Evolutionary conservation across 1,140 invertebrate species (phyloP), one percentile per base, ranked within the genome.

Genomic region (Drosophila rhopaloa): DNA sequence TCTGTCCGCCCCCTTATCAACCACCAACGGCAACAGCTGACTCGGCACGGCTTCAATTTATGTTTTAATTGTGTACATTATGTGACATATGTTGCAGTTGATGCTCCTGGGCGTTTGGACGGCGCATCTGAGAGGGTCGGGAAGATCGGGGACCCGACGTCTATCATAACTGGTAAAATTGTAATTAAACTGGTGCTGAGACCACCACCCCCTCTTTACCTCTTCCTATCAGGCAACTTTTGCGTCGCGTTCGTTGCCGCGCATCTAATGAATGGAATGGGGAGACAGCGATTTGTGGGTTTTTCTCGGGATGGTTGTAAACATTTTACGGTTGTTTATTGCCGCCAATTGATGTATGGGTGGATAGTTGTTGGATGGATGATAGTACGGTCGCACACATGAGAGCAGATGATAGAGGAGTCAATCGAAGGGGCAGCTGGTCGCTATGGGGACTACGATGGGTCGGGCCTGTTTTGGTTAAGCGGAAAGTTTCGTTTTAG

Each of bases 11-110:
- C 14, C 27, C 41, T 6, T 37, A 24, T 24, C 43, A n/a, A 13
- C 50, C 40, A 48, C 19, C 19, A 51, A 32, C 1, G 11, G 19
- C 47, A 50, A 24, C 67, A 71, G 57, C 75, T 63, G 61, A 57
- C 59, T 62, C 40, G 63, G 70, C 80, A 74, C 43, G 71, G 76
- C 84, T 80, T 83, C 76, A 89, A 82, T 88, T 81, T 89, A 89
- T 84, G 84, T 83, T 88, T 89, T 88, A 89, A 88, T 89, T 88
- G 84, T 88, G 76, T 60, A 88, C 84, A 88, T 88, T 88, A 88
- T 86, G 80, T 89, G 84, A 84, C 84, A 89, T 80, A 80, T 70
- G 76, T 68, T 81, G 77, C 51, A 67, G 60, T 50, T 76, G 56
- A 27, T 61, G 50, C 74, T 55, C 61, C 51, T 48, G 65, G 16